Base-by-base conservation (phyloP, 2,113 vertebrate species). In the Neodontobutis hainanensis region DNA sequence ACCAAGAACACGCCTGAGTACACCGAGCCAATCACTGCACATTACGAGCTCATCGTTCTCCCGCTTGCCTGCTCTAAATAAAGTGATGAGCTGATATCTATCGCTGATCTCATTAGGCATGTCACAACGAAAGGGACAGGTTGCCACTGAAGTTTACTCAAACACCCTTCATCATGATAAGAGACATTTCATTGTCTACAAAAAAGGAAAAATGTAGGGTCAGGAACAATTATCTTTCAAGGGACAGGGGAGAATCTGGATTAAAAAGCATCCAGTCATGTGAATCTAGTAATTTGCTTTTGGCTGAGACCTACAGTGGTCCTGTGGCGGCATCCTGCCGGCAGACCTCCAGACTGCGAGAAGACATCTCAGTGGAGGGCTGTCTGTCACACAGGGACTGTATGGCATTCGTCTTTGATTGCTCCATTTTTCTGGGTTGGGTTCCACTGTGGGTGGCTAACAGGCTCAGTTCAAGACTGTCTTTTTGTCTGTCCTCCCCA, bases 251-350 rank as follows among this genome's bases (percentile, higher is more conserved):
- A 76, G 68, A 77, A 78, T 75, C 50, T 53, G 69, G 76, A 84
- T 81, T 84, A 78, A 86, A 84, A 27, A 82, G 81, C 56, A 57
- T 86, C 80, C 82, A 86, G 85, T 90, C 77, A 87, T 82, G 72
- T 65, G 36, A 15, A 55, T 74, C 57, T 49, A 73, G 50, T 78
- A 50, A 79, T 88, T 70, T 73, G 65, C 68, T 75, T 71, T 64
- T 6, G 68, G 65, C 75, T 62, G 36, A 60, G 75, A 68, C 64
- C 57, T 12, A 16, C 27, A 2, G 16, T 35, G 2, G 42, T 45
- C 75, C 73, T 56, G 65, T 58, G 5, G 77, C 0, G 65, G 61
- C 16, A 34, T 61, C 78, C 65, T 62, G 61, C 75, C 56, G 82
- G 63, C 56, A 36, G 64, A 49, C 6, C 11, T 11, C 3, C 61